Base-by-base conservation (phyloP, 2,888 invertebrate genomes). In the Drosophila helvetica region DNA sequence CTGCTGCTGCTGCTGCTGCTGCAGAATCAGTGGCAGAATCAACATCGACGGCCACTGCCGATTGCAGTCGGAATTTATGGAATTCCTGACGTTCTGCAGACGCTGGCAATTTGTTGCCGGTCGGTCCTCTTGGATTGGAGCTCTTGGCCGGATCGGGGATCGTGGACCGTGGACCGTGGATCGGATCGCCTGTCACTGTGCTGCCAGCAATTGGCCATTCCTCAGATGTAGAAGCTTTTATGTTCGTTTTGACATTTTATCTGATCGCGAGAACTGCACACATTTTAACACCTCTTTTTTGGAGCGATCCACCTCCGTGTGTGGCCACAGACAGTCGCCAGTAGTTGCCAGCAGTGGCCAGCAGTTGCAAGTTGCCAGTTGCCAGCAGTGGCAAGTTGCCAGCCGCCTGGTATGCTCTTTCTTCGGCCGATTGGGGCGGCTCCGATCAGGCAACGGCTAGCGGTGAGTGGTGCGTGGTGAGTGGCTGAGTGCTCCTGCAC, bases 221-320 rank as follows among this genome's bases (percentile, higher is more conserved):
- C 85, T 90, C 83, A 86, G 90, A 87, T 87, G 86, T 89, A 89
- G 86, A 89, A 88, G 86, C 89, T 90, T 89, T 89, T 89, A 89
- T 89, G 89, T 89, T 90, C 90, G 81, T 90, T 89, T 89, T 89
- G 89, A 89, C 89, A 89, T 90, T 89, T 89, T 88, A 89, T 86
- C 89, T 86, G 86, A 86, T 89, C 89, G 86, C 86, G 81, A 86
- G 89, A 86, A 86, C 86, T 89, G 89, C 88, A 89, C 89, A 86
- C 89, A 88, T 88, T 89, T 89, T 89, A 88, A 86, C 86, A 86
- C 86, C 88, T 89, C 74, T 61, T 64, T 53, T 59, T 43, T 56
- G 67, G 50, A 25, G n/a, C 47, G 59, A 30, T 33, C 66, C 38
- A 17, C 38, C 56, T 72, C 48, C 47, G 45, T 74, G 65, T 60